Evolutionary conservation across 2,888 invertebrate genomes (phyloP).

Genomic region (Conomelus anceps): DNA sequence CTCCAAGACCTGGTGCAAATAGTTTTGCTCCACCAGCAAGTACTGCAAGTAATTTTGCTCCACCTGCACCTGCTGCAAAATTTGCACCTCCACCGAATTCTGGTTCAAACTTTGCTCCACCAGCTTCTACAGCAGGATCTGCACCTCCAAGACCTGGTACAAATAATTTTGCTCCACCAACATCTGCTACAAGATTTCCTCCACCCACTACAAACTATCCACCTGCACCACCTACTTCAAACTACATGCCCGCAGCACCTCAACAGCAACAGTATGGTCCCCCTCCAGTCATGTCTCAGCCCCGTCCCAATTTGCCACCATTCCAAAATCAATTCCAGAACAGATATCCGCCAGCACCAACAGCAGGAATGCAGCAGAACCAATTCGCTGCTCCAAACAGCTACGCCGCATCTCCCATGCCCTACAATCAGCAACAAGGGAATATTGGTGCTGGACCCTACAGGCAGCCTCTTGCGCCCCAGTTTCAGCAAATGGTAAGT

Average conservation of each 20-base stretch:
- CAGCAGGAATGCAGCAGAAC: not conserved
- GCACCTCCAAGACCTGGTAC: not conserved
- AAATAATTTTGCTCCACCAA: not conserved
- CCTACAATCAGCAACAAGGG: not conserved
- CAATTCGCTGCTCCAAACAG: too few species aligned
- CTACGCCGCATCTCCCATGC: not conserved
- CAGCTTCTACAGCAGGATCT: not conserved
- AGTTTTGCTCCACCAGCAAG: not conserved
- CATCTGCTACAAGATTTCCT: not conserved
- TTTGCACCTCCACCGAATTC: not conserved
- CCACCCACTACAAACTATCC: constrained; percentile 2
- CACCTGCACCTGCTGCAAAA: not conserved
- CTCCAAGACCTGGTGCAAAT: not conserved
- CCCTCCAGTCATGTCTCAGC: not conserved
- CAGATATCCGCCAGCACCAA: constrained; percentile 23
- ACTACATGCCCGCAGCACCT: not conserved
- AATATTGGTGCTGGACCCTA: too few species aligned
- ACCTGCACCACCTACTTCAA: too few species aligned
- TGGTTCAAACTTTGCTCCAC: not conserved
- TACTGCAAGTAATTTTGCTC: too few species aligned
- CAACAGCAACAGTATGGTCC: not conserved
- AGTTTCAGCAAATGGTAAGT: constrained; percentile 23
- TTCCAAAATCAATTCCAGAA: constrained; percentile 15
- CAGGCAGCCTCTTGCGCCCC: not conserved
- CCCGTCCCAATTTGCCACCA: not conserved